These are phyloP conservation scores for Palythoa caribaeorum DNA, from an alignment of 92 coral and sea anemone genomes.

Conservation along the genomic window DNA sequence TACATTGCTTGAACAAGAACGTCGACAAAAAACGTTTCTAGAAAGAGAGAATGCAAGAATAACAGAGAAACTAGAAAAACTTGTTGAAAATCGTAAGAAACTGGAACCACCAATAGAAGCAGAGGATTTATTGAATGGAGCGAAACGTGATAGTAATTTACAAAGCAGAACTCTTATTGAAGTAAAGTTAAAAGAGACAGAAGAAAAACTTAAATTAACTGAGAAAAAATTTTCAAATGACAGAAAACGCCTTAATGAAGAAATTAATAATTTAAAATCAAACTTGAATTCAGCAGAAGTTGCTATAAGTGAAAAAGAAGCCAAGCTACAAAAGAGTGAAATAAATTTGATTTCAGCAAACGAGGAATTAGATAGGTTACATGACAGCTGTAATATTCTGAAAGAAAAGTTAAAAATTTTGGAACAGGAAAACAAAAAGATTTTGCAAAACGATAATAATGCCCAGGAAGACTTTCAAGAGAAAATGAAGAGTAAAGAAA, in stretches of 20 bases:
- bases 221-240: constrained; percentile 44
- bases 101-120: constrained; percentile 79
- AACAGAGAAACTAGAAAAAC: constrained; percentile 63
- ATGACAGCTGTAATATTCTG: constrained; percentile 48
- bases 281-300: constrained; percentile 60
- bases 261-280: constrained; percentile 54
- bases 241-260: constrained; percentile 51
- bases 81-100: constrained; percentile 67
- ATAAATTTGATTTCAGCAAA: constrained; percentile 53
- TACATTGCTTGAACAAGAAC: constrained; percentile 82
- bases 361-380: constrained; percentile 68
- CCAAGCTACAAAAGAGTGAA: constrained; percentile 58
- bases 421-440: constrained; percentile 37
- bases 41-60: constrained; percentile 80
- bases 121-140: constrained; percentile 76
- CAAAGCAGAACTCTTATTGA: constrained; percentile 54
- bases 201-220: constrained; percentile 54
- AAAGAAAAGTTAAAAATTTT: constrained; percentile 46
- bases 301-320: constrained; percentile 56
- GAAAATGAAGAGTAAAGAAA: constrained; percentile 52
- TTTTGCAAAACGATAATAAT: constrained; percentile 40
- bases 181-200: constrained; percentile 53
- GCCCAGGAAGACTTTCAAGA: constrained; percentile 43
- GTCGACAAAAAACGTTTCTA: constrained; percentile 70
- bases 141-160: constrained; percentile 68